Percentiles rank a stretch among this genome's conserved stretches.
Evolutionary conservation across 2,888 invertebrate genomes (phyloP).

Genomic region (Pediacus dermestoides): DNA sequence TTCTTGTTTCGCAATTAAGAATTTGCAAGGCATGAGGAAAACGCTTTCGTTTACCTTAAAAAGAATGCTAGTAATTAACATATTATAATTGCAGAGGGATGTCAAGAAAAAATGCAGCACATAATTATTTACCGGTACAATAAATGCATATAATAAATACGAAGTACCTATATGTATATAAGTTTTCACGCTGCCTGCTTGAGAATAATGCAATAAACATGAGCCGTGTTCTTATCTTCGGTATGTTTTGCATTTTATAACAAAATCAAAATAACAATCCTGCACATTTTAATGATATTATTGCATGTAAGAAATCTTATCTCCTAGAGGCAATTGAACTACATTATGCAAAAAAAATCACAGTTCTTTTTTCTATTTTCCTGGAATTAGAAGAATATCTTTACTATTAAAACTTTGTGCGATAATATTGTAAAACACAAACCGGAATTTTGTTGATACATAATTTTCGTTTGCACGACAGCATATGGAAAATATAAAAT

Average conservation of each 20-base stretch:
- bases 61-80: no score
- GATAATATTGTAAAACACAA: no score
- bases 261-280: slow-evolving; percentile 29
- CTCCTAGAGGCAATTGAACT: slow-evolving; percentile 28
- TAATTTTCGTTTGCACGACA: no score
- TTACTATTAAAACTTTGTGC: no score
- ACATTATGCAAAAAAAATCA: slow-evolving; percentile 13
- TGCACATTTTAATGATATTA: slow-evolving; percentile 28
- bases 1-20: no score
- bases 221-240: slow-evolving; percentile 25
- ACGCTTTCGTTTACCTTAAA: no score
- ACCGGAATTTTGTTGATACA: no score
- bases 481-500: no score
- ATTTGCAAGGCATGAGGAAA: no score
- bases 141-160: slow-evolving; percentile 14
- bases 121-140: slow-evolving; percentile 15
- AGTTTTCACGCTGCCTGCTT: slow-evolving; percentile 29
- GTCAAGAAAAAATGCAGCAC: slow-evolving; percentile 1
- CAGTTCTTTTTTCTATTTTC: no score
- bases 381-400: no score
- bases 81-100: no score
- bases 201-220: slow-evolving; percentile 30
- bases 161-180: slow-evolving; percentile 12
- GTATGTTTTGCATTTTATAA: slow-evolving; percentile 28
- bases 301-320: slow-evolving; percentile 29